phyloP scores from a whole-genome alignment of 2,113 vertebrate species.

The Suncus etruscus region DNA sequence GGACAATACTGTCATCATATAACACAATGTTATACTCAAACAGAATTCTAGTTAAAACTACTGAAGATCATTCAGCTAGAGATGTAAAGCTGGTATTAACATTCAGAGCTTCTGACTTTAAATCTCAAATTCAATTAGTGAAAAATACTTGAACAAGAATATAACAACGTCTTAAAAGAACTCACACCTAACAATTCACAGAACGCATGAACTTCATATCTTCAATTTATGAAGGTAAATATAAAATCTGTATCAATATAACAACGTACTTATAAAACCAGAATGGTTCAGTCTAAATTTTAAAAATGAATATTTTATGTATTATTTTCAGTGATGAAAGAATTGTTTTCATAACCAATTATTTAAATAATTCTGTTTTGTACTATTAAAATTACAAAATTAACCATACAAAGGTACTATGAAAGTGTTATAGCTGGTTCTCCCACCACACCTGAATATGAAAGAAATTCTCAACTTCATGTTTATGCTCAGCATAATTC shows the following conservation, averaged over 20 bases:
- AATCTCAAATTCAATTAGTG: not conserved
- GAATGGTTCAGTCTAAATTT: conserved; percentile 8
- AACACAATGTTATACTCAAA: not conserved
- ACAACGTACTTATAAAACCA: conserved; percentile 9
- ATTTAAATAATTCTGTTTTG: too few relatives aligned
- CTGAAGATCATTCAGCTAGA: not conserved
- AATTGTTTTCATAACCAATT: too few relatives aligned
- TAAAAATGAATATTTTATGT: not conserved
- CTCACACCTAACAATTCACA: not conserved
- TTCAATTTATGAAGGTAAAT: not conserved
- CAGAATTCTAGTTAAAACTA: conserved; percentile 15
- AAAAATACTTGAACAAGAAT: not conserved
- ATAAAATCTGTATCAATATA: not conserved
- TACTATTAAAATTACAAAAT: not conserved
- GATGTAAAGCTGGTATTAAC: not conserved
- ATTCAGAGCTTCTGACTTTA: not conserved
- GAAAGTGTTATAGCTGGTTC: not conserved
- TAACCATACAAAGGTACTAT: not conserved
- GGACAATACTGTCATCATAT: conserved; percentile 2
- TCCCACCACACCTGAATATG: not conserved
- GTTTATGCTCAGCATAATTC: conserved; percentile 50
- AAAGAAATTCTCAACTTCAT: conserved; percentile 23
- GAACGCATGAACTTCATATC: not conserved
- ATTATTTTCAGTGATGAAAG: too few relatives aligned
- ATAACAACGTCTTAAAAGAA: not conserved